Conservation (phyloP, 2,888 invertebrate genomes). For the Hirudinaria manillensis region DNA sequence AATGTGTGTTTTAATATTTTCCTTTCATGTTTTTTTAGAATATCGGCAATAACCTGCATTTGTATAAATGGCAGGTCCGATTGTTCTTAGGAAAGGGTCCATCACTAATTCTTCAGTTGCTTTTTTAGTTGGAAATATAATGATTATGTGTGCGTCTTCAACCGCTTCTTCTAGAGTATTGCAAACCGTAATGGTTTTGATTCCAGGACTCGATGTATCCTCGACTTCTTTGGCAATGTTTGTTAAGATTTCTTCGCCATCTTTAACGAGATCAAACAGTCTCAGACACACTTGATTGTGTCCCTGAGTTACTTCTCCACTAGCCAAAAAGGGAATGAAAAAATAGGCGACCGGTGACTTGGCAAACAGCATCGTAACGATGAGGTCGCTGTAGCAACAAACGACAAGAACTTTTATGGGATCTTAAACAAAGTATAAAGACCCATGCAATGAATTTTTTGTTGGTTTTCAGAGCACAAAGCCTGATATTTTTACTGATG, state of each 20-base stretch:
- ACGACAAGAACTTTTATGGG: background rate
- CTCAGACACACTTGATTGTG: conserved; percentile 46
- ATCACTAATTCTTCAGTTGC: conserved; percentile 13
- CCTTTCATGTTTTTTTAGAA: no score
- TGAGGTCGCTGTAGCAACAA: conserved; percentile 44
- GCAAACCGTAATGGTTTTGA: conserved; percentile 11
- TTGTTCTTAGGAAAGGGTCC: conserved; percentile 13
- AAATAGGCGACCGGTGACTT: conserved; percentile 44
- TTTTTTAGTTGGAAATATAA: conserved; percentile 17
- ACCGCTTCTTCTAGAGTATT: conserved; percentile 3
- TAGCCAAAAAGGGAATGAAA: conserved; percentile 43
- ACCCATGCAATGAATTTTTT: no score
- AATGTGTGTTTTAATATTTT: no score
- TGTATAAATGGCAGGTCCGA: background rate
- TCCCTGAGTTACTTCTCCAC: conserved; percentile 48
- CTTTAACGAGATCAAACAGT: conserved; percentile 41
- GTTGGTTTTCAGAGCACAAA: no score
- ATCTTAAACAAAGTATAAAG: no score
- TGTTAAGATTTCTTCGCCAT: background rate
- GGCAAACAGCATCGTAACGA: conserved; percentile 50
- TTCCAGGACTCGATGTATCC: conserved; percentile 14
- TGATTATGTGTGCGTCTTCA: conserved; percentile 17
- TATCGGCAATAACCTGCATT: conserved; percentile 9
- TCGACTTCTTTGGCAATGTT: conserved; percentile 26
- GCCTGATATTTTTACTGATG: no score